Percentiles rank a stretch among this genome's conserved stretches.
Evolutionary conservation across 2,888 invertebrate genomes (phyloP).

Genomic region (Chymomyza amoena): DNA sequence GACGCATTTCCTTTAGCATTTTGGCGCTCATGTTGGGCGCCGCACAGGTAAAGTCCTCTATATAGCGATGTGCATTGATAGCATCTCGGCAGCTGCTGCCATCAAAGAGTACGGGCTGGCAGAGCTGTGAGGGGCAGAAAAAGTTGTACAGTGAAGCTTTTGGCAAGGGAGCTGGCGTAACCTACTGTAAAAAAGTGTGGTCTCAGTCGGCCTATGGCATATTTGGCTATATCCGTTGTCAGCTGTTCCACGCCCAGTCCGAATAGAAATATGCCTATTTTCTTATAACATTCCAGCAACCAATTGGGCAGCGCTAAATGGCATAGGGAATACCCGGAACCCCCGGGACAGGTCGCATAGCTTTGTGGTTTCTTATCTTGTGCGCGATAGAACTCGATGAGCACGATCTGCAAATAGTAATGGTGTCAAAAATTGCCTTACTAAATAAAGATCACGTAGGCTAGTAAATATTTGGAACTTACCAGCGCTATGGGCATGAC

Average conservation of each 20-base stretch:
- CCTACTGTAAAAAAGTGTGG: slow-evolving; percentile 93
- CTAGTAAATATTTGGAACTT: slow-evolving; percentile 77
- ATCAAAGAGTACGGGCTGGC: slow-evolving; percentile 84
- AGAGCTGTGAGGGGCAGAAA: slow-evolving; percentile 81
- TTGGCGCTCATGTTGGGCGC: slow-evolving; percentile 77
- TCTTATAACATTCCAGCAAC: slow-evolving; percentile 86
- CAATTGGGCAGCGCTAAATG: slow-evolving; percentile 83
- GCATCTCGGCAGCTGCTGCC: slow-evolving; percentile 81
- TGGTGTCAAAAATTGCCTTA: background rate
- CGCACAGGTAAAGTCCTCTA: slow-evolving; percentile 85
- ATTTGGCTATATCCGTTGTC: slow-evolving; percentile 95
- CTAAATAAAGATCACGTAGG: background rate
- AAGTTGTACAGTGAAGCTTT: background rate
- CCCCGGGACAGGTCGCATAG: slow-evolving; percentile 61
- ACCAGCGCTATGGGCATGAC: slow-evolving; percentile 86
- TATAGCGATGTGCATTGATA: slow-evolving; percentile 83
- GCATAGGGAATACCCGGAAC: slow-evolving; percentile 80
- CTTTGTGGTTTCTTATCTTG: slow-evolving; percentile 38
- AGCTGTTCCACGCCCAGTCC: slow-evolving; percentile 91
- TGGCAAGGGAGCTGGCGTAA: slow-evolving; percentile 44
- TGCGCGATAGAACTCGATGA: slow-evolving; percentile 83
- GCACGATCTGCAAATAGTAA: slow-evolving; percentile 82
- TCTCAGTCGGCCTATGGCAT: slow-evolving; percentile 92
- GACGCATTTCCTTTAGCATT: slow-evolving; percentile 86
- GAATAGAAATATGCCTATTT: slow-evolving; percentile 90